Evolutionary conservation across 2,113 vertebrate genomes (phyloP), one percentile per base, ranked within the genome.

Genomic region (Mirza zaza): DNA sequence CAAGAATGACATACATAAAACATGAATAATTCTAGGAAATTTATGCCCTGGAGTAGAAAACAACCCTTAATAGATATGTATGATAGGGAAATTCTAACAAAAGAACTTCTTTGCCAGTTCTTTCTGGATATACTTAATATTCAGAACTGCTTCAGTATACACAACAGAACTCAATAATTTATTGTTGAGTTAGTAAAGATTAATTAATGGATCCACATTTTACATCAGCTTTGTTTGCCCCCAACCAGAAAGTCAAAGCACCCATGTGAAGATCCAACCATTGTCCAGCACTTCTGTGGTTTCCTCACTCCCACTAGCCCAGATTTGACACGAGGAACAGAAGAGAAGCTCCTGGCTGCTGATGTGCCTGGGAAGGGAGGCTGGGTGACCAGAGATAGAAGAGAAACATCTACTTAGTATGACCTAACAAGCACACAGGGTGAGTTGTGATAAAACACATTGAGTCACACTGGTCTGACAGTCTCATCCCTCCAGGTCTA

Each of bases 401-500:
- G 15, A 68, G 55, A 86, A 85, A 21, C 0, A 0, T 0, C n/a
- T 7, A n/a, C n/a, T n/a, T 34, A 1, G 3, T 23, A 1, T 32
- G 25, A 48, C 12, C 42, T 71, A 63, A 83, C 25, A 87, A 94
- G 48, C 20, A 65, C 5, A 20, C 36, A n/a, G 29, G 34, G 9
- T 39, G 39, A 36, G 5, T 27, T 45, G 25, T 55, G 1, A 23
- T 20, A 52, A 34, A 11, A 57, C 32, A 29, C 8, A 1, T 5
- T 21, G 50, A 32, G 17, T 25, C 23, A 45, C 48, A 15, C 52
- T 29, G 2, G 5, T 4, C 57, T 71, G 18, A 65, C 57, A 71
- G 29, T 21, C 17, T 80, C 45, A 25, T 12, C 42, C 80, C 11
- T 85, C 63, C 8, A 84, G 50, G 23, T 71, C 23, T 15, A 3